Percentiles rank a stretch among this genome's conserved stretches.
Conservation (phyloP, 2,888 invertebrate species). For the Eilema depressum region DNA sequence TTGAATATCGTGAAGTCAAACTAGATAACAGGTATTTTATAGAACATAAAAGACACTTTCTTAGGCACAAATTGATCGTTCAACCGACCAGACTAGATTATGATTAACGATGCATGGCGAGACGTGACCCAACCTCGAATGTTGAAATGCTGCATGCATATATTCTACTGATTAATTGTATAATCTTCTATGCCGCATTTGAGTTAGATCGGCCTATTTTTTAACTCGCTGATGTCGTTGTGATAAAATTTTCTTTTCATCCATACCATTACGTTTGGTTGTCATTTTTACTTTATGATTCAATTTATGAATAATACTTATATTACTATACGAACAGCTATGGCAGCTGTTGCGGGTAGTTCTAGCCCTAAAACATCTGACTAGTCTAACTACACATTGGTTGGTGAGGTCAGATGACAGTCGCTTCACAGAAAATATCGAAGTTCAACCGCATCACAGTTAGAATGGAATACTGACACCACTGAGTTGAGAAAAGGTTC, state of each 20-base stretch:
- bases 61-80: background rate
- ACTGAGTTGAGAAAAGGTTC: no score
- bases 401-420: no score
- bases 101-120: background rate
- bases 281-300: no score
- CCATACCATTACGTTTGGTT: background rate
- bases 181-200: background rate
- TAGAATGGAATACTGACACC: no score
- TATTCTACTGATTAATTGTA: constrained; percentile 2
- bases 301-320: no score
- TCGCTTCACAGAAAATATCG: no score
- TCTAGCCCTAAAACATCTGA: no score
- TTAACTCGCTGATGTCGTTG: background rate
- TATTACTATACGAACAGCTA: no score
- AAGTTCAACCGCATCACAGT: no score
- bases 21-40: background rate
- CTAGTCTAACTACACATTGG: no score
- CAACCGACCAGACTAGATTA: background rate
- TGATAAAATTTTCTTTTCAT: background rate
- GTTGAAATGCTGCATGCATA: background rate
- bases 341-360: no score
- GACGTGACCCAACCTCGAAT: background rate
- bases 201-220: background rate
- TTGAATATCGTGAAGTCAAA: background rate
- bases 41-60: background rate